Conservation (phyloP, 2,797 vertebrate genomes). For the Miichthys miiuy region DNA sequence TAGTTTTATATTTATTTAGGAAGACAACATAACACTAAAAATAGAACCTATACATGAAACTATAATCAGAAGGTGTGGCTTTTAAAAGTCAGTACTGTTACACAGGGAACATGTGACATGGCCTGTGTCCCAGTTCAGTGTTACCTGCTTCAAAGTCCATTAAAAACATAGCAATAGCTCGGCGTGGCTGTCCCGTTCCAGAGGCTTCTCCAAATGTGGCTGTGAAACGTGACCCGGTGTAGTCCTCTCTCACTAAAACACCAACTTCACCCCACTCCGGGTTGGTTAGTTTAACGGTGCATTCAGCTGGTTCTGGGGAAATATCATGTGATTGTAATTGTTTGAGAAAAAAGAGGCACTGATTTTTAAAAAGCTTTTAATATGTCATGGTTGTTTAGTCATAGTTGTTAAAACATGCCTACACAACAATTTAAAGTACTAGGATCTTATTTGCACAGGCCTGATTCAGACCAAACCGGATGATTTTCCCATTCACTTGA, state of each 20-base stretch:
- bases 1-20: too few species aligned
- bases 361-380: too few species aligned
- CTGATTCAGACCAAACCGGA: too few species aligned
- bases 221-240: conserved; percentile 55
- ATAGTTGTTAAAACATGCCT: too few species aligned
- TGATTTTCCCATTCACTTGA: too few species aligned
- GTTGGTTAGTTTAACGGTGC: conserved; percentile 23
- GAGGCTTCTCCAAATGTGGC: conserved; percentile 52
- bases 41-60: neutral
- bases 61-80: conserved; percentile 20
- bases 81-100: conserved; percentile 18
- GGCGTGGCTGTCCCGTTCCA: conserved; percentile 25
- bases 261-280: conserved; percentile 11
- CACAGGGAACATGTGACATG: conserved; percentile 8
- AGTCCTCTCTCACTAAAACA: conserved; percentile 19
- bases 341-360: too few species aligned
- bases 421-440: too few species aligned
- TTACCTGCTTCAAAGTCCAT: conserved; percentile 43
- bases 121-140: conserved; percentile 16
- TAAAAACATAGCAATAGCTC: too few species aligned
- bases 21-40: neutral
- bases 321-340: neutral
- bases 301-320: conserved; percentile 27
- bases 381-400: too few species aligned
- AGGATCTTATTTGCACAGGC: too few species aligned